Conservation (phyloP, 2,888 invertebrate species). For the Tanypteryx hageni region DNA sequence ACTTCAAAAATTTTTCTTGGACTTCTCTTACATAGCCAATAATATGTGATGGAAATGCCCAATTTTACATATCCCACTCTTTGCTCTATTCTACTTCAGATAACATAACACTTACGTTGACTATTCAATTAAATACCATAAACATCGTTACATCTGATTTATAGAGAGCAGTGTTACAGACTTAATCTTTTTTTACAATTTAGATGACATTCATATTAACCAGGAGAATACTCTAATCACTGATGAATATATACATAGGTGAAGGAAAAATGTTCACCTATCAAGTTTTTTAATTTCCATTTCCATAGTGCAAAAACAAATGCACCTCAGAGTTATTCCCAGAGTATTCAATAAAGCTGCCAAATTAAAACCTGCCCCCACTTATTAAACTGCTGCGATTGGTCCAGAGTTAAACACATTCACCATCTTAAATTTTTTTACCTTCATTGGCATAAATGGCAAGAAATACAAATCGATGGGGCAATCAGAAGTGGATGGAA, state of each 20-base stretch:
- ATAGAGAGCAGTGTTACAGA: constrained; percentile 24
- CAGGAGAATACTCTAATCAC: not conserved
- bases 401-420: not conserved
- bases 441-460: not conserved
- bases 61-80: constrained; percentile 16
- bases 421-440: not conserved
- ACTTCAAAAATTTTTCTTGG: not conserved
- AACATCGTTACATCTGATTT: constrained; percentile 48
- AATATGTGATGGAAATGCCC: not conserved
- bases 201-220: not conserved
- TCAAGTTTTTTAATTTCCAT: not conserved
- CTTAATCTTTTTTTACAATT: not conserved
- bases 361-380: not conserved
- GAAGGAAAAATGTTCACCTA: not conserved
- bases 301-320: not conserved
- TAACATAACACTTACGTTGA: not conserved
- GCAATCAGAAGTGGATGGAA: constrained; percentile 49
- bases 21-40: not conserved
- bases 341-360: not conserved
- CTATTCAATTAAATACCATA: not conserved
- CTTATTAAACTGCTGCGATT: not conserved
- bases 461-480: not conserved
- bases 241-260: not conserved
- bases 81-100: constrained; percentile 34
- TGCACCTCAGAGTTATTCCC: not conserved